These are phyloP conservation scores for Amphiprion ocellaris DNA, from an alignment of 2,113 vertebrate genomes.

Conservation along the genomic window DNA sequence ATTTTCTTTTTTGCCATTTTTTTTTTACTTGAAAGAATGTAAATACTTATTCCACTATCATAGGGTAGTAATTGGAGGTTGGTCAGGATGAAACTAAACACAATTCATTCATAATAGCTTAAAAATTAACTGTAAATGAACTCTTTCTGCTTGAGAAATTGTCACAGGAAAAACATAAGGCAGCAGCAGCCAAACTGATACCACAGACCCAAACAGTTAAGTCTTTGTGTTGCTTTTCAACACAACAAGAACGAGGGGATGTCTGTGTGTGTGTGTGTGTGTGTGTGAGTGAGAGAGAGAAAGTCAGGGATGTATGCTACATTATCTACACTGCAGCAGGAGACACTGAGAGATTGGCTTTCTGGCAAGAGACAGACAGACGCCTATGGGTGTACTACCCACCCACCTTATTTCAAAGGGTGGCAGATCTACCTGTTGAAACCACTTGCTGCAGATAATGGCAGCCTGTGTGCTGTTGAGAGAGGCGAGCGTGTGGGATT, in stretches of 20 bases:
- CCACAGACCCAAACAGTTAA: conserved; percentile 60
- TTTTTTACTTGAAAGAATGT: too few relatives aligned
- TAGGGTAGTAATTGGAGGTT: not conserved
- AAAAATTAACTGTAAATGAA: conserved; percentile 1
- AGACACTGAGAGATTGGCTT: conserved; percentile 81
- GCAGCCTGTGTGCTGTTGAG: conserved; percentile 71
- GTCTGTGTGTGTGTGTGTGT: conserved; percentile 2
- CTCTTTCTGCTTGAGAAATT: not conserved
- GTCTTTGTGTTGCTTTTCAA: conserved; percentile 74
- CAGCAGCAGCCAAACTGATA: conserved; percentile 37
- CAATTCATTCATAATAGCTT: not conserved
- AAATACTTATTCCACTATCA: not conserved
- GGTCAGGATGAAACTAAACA: too few relatives aligned
- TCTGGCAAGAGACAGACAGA: conserved; percentile 83
- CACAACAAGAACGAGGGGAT: conserved; percentile 44
- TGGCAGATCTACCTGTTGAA: conserved; percentile 74
- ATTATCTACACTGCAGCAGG: conserved; percentile 61
- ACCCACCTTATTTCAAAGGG: conserved; percentile 77
- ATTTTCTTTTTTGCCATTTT: too few relatives aligned
- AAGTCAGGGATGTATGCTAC: conserved; percentile 49
- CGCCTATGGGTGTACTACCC: conserved; percentile 74
- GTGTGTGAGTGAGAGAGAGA: conserved; percentile 29
- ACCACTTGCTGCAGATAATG: conserved; percentile 73
- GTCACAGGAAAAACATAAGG: conserved; percentile 21
- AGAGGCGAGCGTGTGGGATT: conserved; percentile 66